Evolutionary conservation across 2,888 invertebrate species (phyloP), one percentile per base, ranked within the genome.

Genomic region (Pyrgus malvae): DNA sequence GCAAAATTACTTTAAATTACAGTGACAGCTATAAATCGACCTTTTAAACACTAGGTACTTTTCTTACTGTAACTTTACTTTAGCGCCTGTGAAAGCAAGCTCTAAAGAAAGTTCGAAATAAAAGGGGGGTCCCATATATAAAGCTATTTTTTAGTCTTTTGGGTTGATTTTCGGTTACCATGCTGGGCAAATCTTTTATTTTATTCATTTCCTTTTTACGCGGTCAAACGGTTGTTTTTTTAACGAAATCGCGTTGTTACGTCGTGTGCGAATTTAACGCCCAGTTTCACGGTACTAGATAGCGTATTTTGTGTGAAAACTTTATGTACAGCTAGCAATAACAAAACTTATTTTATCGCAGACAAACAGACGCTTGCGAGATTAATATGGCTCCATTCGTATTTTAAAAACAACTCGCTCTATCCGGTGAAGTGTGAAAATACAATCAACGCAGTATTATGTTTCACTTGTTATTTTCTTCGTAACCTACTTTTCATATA

Each of bases 401-500:
- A 38, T 48, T 48, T 29, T 48, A 48, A 40, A 48, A 48, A 48
- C 48, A 48, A 48, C 19, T 29, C 29, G 29, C 11, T 29, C 29
- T 17, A 29, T 40, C 9, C 38, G 16, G 7, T 48, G 33, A 56
- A 54, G 50, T 56, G 55, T 42, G 50, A 54, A 46, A 56, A 40
- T 56, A 48, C 44, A 21, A 45, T 45, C 31, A 45, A 45, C 21
- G 29, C 16, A 29, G 17, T 44, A 44, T 29, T 25, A 41, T 23
- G 14, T 40, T 40, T 40, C 23, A 38, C 46, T 4, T 14, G 29
- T 45, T 45, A 44, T 45, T 55, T 42, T 54, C 64, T 56, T 67
- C 64, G 59, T 60, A 69, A 66, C 60, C 66, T 67, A 71, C 65
- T 76, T 74, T 76, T 67, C 64, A 63, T 70, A 64, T 70, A 67